Evolutionary conservation across 1,140 invertebrate genomes (phyloP).

Genomic region (Temnothorax curvispinosus): DNA sequence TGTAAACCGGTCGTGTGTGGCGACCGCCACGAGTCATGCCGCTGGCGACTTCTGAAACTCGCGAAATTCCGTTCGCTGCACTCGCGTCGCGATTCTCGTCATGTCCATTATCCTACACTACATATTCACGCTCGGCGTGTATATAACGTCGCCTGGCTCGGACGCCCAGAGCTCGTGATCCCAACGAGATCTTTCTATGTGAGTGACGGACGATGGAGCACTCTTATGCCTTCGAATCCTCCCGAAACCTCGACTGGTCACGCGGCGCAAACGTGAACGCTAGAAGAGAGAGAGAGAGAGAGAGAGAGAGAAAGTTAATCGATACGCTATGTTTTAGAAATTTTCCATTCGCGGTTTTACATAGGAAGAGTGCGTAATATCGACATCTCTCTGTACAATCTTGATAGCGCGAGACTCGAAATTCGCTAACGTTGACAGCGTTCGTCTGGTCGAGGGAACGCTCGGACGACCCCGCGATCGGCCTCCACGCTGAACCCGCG

Average conservation of each 20-base stretch:
- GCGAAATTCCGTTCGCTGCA: background rate
- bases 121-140: background rate
- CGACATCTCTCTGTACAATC: background rate
- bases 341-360: conserved; percentile 17
- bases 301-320: conserved; percentile 19
- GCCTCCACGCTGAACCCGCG: too few species aligned
- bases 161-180: background rate
- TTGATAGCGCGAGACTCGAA: background rate
- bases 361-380: background rate
- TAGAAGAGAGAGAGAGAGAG: background rate
- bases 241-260: conserved; percentile 13
- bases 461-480: too few species aligned
- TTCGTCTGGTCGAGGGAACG: too few species aligned
- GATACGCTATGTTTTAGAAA: conserved; percentile 29
- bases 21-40: background rate
- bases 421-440: background rate
- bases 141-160: background rate
- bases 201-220: background rate
- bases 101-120: background rate
- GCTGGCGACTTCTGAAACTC: background rate
- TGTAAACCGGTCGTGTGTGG: conserved; percentile 35
- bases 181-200: background rate
- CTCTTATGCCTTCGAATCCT: background rate
- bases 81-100: too few species aligned
- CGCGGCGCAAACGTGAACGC: conserved; percentile 17